phyloP scores from a whole-genome alignment of 2,888 invertebrate species.

The Xanthostigma xanthostigma region DNA sequence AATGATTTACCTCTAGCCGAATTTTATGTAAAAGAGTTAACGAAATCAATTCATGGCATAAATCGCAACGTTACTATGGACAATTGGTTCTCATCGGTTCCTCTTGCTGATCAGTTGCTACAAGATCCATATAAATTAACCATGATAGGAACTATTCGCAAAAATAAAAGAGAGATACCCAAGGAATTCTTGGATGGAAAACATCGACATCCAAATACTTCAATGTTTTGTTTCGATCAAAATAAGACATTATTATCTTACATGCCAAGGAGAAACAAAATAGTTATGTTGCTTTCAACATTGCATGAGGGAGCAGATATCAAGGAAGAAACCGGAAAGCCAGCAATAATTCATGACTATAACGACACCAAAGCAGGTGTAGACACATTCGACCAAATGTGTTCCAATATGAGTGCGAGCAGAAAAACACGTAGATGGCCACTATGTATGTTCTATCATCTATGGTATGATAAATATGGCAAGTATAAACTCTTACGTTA shows the following conservation, averaged over 20 bases:
- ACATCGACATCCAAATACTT: not conserved
- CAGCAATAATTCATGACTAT: conserved; percentile 6
- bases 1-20: conserved; percentile 14
- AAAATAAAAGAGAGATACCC: conserved; percentile 21
- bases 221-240: conserved; percentile 8
- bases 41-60: conserved; percentile 15
- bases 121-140: conserved; percentile 20
- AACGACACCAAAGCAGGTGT: conserved; percentile 6
- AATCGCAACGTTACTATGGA: conserved; percentile 18
- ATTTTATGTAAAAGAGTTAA: conserved; percentile 16
- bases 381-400: conserved; percentile 7
- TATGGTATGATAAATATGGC: conserved; percentile 6
- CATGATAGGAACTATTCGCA: conserved; percentile 19
- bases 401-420: not conserved
- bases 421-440: conserved; percentile 6
- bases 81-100: conserved; percentile 22
- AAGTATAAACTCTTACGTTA: conserved; percentile 2
- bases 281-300: conserved; percentile 7
- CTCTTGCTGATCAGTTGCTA: conserved; percentile 17
- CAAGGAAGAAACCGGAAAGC: not conserved
- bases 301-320: conserved; percentile 1
- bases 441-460: no score
- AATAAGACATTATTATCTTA: conserved; percentile 7
- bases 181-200: conserved; percentile 13
- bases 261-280: conserved; percentile 9